phyloP scores from a whole-genome alignment of 2,888 invertebrate species.

The Graphium colonna region DNA sequence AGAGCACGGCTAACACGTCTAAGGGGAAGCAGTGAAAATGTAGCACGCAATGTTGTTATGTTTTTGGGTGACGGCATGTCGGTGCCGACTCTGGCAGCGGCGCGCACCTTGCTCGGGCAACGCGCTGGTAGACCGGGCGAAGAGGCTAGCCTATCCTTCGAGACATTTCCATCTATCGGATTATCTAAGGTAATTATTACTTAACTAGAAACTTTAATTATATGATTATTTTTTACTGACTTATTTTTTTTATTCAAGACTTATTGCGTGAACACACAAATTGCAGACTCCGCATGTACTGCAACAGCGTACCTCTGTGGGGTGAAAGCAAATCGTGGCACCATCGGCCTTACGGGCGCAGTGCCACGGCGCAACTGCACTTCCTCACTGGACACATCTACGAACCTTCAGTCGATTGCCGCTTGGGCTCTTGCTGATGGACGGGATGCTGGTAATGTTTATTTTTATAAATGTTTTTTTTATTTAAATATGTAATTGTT shows the following conservation, averaged over 20 bases:
- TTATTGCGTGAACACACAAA: constrained; percentile 79
- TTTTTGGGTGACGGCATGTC: constrained; percentile 90
- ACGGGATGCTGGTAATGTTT: constrained; percentile 54
- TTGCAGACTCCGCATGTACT: constrained; percentile 85
- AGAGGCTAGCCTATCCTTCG: constrained; percentile 80
- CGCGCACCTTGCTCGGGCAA: constrained; percentile 83
- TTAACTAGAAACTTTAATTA: no score
- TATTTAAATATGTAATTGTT: no score
- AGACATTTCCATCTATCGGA: constrained; percentile 81
- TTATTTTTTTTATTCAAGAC: constrained; percentile 57
- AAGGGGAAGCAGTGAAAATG: constrained; percentile 9
- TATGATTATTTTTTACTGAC: no score
- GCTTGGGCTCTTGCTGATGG: constrained; percentile 80
- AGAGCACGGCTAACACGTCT: constrained; percentile 40
- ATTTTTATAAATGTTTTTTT: no score
- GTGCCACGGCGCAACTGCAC: constrained; percentile 80
- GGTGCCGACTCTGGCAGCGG: constrained; percentile 83
- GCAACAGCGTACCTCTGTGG: constrained; percentile 85
- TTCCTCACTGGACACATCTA: constrained; percentile 66
- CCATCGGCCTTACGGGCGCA: constrained; percentile 82
- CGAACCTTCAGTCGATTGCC: constrained; percentile 82
- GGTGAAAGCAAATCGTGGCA: constrained; percentile 81
- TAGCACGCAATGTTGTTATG: constrained; percentile 80
- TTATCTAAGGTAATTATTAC: constrained; percentile 84
- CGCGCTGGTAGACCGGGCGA: constrained; percentile 75